phyloP scores from a whole-genome alignment of 2,888 invertebrate species.

The Drosophila rubida region DNA sequence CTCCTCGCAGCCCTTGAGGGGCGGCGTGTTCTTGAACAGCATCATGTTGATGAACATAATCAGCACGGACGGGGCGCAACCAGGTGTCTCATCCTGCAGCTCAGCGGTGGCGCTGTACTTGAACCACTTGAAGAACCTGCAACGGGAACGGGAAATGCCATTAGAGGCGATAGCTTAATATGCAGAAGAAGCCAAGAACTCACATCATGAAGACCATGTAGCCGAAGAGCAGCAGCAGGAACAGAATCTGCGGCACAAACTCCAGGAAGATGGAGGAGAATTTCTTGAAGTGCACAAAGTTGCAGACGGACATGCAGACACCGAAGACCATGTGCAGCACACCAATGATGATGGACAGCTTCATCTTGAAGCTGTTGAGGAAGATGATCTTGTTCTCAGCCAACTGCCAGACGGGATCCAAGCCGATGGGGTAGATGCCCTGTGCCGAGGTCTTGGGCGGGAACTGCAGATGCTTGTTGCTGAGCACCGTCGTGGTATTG shows the following conservation, averaged over 20 bases:
- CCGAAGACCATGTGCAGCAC: constrained; percentile 98
- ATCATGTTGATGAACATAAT: constrained; percentile 93
- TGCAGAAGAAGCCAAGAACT: constrained; percentile 11
- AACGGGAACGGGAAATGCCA: neutral
- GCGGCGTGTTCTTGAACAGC: constrained; percentile 87
- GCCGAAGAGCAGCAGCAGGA: constrained; percentile 94
- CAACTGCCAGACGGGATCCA: constrained; percentile 92
- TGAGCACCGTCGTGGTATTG: constrained; percentile 86
- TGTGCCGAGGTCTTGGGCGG: constrained; percentile 87
- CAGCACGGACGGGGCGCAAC: constrained; percentile 90
- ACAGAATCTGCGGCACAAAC: constrained; percentile 96
- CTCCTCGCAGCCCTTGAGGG: constrained; percentile 86
- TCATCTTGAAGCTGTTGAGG: constrained; percentile 98
- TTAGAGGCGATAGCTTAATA: neutral
- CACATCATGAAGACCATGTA: constrained; percentile 95
- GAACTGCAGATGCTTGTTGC: constrained; percentile 87
- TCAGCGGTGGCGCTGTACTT: constrained; percentile 87
- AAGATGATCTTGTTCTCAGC: constrained; percentile 97
- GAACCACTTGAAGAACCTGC: constrained; percentile 94
- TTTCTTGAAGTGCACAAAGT: constrained; percentile 91
- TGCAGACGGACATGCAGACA: constrained; percentile 92
- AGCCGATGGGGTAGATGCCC: constrained; percentile 90
- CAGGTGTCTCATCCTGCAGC: constrained; percentile 83
- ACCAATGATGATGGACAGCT: constrained; percentile 96
- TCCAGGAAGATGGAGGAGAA: constrained; percentile 90